Base-by-base conservation (phyloP, 2,113 vertebrate genomes). In the Delphinapterus leucas region DNA sequence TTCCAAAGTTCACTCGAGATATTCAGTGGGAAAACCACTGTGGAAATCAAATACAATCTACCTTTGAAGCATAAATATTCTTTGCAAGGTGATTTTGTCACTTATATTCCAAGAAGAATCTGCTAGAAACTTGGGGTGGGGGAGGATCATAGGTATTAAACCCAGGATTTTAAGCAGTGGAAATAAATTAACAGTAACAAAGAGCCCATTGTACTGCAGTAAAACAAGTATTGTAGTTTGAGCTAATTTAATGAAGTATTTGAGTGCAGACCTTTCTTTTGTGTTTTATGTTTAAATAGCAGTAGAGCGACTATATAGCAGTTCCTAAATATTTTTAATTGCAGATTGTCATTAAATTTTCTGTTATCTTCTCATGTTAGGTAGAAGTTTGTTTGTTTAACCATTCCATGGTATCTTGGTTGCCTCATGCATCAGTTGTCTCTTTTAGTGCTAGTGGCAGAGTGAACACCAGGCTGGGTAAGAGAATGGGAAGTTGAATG, bases 241-340 rank as follows among this genome's bases (percentile, higher is more conserved):
- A 0, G 65, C 25, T 97, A 89, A 97, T 97, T 92, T 96, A 97
- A 85, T 91, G 38, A 96, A 90, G 36, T 92, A 88, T 44, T 88
- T 98, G 76, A 91, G 88, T 97, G 87, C 82, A 92, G 17, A 44
- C 74, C 95, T 95, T 82, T 95, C 74, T 96, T 97, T 96, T 97
- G 36, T 79, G 15, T 97, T 97, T 97, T 96, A 47, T 73, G 17
- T 97, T 68, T 98, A 83, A 98, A 93, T 94, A 83, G 47, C 49
- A 93, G 6, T 80, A 96, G 80, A 93, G 10, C 28, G 70, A 82
- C 49, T 90, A 86, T 58, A 15, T 87, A 47, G 23, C 65, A 92
- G 21, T 36, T 96, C 6, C 49, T 44, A 97, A 97, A 71, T 88
- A 95, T 95, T 96, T 97, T 94, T 95, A 97, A 97, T 90, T 97